Evolutionary conservation across 53 echinoderm and acorn worm species (phyloP).

Genomic region (Temnopleurus reevesii): DNA sequence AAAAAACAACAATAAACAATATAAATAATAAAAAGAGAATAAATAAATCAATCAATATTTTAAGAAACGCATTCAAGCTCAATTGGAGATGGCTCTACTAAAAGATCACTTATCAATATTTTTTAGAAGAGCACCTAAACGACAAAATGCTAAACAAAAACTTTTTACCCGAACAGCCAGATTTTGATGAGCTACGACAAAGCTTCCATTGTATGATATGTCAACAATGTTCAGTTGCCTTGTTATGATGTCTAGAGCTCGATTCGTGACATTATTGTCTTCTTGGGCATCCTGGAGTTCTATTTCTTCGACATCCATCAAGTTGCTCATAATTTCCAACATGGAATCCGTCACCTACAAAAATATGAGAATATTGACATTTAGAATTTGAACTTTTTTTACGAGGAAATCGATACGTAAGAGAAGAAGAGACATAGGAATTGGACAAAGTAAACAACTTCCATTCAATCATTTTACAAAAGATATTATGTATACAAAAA

Average conservation of each 20-base stretch:
- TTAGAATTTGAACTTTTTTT: not conserved
- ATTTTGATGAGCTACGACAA: not conserved
- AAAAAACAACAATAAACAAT: no score
- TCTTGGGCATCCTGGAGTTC: slow-evolving; percentile 2
- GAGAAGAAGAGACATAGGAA: no score
- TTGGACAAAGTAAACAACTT: no score
- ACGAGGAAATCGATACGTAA: not conserved
- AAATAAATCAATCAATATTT: no score
- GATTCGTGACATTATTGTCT: slow-evolving; percentile 4
- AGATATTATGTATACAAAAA: no score
- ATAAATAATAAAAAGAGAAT: no score
- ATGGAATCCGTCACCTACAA: slow-evolving; percentile 20
- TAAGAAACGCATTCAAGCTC: no score
- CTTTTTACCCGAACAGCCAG: slow-evolving; percentile 24
- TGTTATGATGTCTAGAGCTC: not conserved
- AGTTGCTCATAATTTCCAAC: slow-evolving; percentile 7
- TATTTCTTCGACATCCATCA: slow-evolving; percentile 1
- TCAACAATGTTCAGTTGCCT: slow-evolving; percentile 28
- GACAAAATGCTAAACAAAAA: no score
- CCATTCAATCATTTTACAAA: no score
- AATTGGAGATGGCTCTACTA: no score
- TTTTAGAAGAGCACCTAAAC: no score
- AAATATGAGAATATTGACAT: not conserved
- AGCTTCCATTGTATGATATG: slow-evolving; percentile 15
- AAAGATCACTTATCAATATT: no score